Evolutionary conservation across 2,888 invertebrate species (phyloP), one percentile per base, ranked within the genome.

Genomic region (Melinaea menophilus): DNA sequence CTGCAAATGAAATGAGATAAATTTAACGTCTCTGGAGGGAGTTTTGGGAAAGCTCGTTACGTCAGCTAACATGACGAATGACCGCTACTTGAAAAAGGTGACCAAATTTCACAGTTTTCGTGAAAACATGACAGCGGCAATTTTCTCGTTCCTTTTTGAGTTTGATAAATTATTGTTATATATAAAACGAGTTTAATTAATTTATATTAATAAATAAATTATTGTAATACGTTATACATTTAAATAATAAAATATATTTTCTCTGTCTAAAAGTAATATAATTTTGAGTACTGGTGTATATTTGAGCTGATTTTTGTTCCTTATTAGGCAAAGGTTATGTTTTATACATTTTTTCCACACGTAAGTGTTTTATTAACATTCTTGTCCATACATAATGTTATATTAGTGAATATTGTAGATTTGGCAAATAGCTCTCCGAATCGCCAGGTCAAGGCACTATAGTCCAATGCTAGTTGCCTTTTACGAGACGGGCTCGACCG

Each of bases 1-100:
- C 66, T 66, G 56, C 64, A 61, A 66, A 66, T 59, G 66, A 61
- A 61, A 66, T 66, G 61, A 56, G 55, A 64, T 66, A 64, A 61
- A 66, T 41, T 59, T 59, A 41, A 41, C 46, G 54, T 41, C 37
- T 61, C 66, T 46, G 56, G 41, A 54, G 64, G 64, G 66, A 64
- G 64, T 57, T 63, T 63, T 59, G 54, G 59, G 61, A 59, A 56
- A 34, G 61, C 59, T 48, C 59, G 58, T 64, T 58, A 66, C 41
- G 59, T 66, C 66, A 63, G 60, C 48, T 64, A 55, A 55, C 59
- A 62, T 68, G 68, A 68, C 70, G 57, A 67, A 66, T 67, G 66
- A 57, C 47, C 58, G 55, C 55, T 57, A 66, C 61, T 61, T 58
- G 35, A 63, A 68, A 65, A 61, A 59, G 66, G 64, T 60, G 58